phyloP scores from a whole-genome alignment of 2,888 invertebrate species.

The Chymomyza fuscimana region DNA sequence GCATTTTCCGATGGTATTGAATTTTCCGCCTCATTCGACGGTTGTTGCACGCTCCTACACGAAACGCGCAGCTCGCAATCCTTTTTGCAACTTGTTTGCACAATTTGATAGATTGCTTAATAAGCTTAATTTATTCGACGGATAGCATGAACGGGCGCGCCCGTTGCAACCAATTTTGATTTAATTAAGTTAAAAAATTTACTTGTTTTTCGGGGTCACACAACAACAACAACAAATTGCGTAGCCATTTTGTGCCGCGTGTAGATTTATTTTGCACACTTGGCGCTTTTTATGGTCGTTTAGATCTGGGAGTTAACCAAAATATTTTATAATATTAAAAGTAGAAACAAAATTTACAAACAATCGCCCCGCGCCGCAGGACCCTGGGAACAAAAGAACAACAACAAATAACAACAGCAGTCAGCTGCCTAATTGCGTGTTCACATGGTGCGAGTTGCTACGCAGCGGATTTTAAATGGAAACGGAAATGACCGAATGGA shows the following conservation, averaged over 20 bases:
- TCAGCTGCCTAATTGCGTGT: conserved; percentile 13
- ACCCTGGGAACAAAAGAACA: conserved; percentile 11
- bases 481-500: neutral
- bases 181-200: conserved; percentile 67
- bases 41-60: neutral
- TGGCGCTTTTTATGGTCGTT: conserved; percentile 20
- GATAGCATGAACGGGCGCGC: conserved; percentile 33
- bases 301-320: neutral
- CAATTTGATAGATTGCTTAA: conserved; percentile 75
- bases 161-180: conserved; percentile 58
- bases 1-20: conserved; percentile 5
- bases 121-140: conserved; percentile 73
- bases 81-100: conserved; percentile 50
- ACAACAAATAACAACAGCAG: conserved; percentile 4
- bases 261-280: conserved; percentile 30
- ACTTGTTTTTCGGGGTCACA: conserved; percentile 36
- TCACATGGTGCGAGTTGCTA: neutral
- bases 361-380: neutral
- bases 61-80: neutral
- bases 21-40: neutral
- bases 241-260: conserved; percentile 13
- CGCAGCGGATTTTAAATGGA: neutral
- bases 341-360: conserved; percentile 6
- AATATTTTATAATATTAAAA: neutral
- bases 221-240: neutral